Conservation (phyloP, 2,888 invertebrate genomes). For the Agelastica alni region DNA sequence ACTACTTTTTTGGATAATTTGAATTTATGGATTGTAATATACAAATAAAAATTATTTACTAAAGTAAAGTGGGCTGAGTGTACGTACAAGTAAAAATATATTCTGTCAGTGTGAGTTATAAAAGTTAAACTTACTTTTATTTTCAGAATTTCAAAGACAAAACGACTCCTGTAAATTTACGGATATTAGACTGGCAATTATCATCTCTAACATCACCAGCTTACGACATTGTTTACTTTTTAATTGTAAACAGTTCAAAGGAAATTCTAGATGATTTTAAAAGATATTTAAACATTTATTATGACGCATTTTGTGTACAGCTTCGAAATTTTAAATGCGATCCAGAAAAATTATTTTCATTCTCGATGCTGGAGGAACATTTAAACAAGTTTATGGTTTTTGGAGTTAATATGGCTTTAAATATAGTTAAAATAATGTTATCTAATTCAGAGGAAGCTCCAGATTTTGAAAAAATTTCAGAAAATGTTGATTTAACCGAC, state of each 20-base stretch:
- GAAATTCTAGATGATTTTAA: slow-evolving; percentile 32
- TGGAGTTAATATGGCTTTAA: slow-evolving; percentile 10
- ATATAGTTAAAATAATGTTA: slow-evolving; percentile 15
- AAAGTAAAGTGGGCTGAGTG: no score
- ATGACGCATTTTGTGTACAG: slow-evolving; percentile 29
- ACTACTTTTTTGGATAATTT: no score
- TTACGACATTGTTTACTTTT: slow-evolving; percentile 39
- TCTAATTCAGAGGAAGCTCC: slow-evolving; percentile 20
- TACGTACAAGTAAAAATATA: no score
- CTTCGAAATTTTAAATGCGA: slow-evolving; percentile 36
- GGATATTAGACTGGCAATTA: slow-evolving; percentile 42
- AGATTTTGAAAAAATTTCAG: slow-evolving; percentile 30
- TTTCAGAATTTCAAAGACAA: slow-evolving; percentile 15
- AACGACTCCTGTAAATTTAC: slow-evolving; percentile 33
- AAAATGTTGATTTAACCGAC: not conserved
- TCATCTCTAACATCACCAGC: slow-evolving; percentile 33
- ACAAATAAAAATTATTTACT: no score
- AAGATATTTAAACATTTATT: slow-evolving; percentile 36
- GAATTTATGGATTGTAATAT: no score
- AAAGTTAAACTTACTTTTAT: no score
- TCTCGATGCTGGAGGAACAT: slow-evolving; percentile 15
- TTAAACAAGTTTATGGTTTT: slow-evolving; percentile 20
- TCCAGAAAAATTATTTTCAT: slow-evolving; percentile 30
- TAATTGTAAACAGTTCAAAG: slow-evolving; percentile 34
- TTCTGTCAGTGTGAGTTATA: no score